These are phyloP conservation scores for Athene cunicularia DNA, from an alignment of 2,113 vertebrate genomes.

Conservation along the genomic window DNA sequence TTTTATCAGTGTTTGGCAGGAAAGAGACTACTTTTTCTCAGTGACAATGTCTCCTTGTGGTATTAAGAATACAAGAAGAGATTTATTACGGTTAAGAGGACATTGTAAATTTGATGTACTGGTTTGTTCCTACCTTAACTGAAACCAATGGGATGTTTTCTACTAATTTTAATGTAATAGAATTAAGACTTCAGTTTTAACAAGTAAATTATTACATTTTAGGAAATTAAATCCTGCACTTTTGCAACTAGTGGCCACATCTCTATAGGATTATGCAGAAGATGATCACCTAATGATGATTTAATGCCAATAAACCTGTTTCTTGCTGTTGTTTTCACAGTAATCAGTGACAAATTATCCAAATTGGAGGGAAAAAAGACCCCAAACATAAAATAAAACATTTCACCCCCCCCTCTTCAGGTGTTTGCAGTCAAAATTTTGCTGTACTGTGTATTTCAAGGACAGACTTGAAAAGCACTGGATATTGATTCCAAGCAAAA, in stretches of 20 bases:
- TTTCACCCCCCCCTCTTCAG: background rate
- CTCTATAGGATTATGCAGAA: background rate
- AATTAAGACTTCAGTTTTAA: background rate
- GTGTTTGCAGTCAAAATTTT: background rate
- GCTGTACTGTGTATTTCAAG: background rate
- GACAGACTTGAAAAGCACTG: background rate
- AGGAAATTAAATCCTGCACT: background rate
- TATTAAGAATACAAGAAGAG: background rate
- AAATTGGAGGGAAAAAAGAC: background rate
- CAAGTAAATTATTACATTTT: background rate
- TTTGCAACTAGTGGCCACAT: background rate
- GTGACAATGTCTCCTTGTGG: background rate
- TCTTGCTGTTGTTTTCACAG: background rate
- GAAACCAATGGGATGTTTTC: background rate
- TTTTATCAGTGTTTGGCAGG: background rate
- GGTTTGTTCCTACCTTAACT: background rate
- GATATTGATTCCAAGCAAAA: background rate
- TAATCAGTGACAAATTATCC: background rate
- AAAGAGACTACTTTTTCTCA: background rate
- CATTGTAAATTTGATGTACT: background rate
- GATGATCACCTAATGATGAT: background rate
- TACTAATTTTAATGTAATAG: background rate
- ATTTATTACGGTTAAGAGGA: background rate
- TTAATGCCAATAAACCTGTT: background rate
- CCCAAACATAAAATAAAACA: background rate